These are phyloP conservation scores for Zaprionus taronus DNA, from an alignment of 1,140 invertebrate genomes.

Conservation along the genomic window DNA sequence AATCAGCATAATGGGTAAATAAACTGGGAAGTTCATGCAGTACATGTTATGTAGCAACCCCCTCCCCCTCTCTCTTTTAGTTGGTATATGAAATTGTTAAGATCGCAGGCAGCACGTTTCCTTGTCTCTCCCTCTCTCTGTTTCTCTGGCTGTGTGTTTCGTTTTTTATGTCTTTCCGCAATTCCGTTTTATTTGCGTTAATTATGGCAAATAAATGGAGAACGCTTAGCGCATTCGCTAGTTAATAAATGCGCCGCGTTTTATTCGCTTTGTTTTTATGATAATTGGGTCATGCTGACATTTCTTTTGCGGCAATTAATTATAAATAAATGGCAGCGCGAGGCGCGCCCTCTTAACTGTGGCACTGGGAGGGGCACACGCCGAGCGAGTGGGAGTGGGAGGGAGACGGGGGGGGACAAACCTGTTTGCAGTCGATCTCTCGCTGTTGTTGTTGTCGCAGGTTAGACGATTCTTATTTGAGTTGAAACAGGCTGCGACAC, in stretches of 20 bases:
- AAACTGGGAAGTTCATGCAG: neutral
- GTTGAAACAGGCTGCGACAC: constrained; percentile 72
- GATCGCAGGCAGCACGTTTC: neutral
- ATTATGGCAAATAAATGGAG: constrained; percentile 10
- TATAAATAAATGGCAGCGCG: constrained; percentile 42
- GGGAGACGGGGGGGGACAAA: constrained; percentile 36
- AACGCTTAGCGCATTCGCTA: constrained; percentile 15
- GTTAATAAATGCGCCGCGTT: constrained; percentile 28
- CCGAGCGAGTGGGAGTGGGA: neutral
- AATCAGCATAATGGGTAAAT: neutral
- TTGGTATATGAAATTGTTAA: neutral
- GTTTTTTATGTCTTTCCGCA: constrained; percentile 5
- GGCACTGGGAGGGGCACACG: neutral
- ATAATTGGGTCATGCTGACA: constrained; percentile 65
- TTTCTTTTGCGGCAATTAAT: constrained; percentile 55
- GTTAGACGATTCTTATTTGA: constrained; percentile 57
- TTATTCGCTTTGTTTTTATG: constrained; percentile 28
- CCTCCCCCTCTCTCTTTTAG: neutral
- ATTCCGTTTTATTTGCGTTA: constrained; percentile 7
- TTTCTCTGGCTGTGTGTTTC: constrained; percentile 7
- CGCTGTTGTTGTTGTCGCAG: constrained; percentile 32
- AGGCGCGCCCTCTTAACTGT: constrained; percentile 12
- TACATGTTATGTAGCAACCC: neutral
- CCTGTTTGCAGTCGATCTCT: constrained; percentile 69
- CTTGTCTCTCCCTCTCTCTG: neutral